Percentiles rank a stretch among this genome's conserved stretches.
Evolutionary conservation across 2,113 vertebrate species (phyloP).

Genomic region (Andinoacara biseriatus): DNA sequence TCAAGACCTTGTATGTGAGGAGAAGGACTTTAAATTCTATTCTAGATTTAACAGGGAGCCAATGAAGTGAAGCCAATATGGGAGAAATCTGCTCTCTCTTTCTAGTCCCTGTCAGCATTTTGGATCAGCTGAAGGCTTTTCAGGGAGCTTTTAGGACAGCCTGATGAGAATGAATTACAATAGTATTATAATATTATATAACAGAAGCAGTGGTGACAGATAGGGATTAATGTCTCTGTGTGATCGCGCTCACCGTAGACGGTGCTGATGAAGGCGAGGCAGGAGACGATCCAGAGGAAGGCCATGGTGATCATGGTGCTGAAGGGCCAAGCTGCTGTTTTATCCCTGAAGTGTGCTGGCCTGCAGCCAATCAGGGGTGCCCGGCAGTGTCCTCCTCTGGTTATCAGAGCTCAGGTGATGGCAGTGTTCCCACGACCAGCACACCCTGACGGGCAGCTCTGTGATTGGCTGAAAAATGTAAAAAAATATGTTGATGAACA

Average conservation of each 20-base stretch:
- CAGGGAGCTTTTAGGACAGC: too few species aligned
- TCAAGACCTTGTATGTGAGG: too few species aligned
- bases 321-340: constrained; percentile 4
- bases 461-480: constrained; percentile 17
- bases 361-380: constrained; percentile 34
- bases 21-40: too few species aligned
- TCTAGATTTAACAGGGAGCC: too few species aligned
- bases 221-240: too few species aligned
- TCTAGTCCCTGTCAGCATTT: too few species aligned
- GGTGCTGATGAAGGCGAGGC: constrained; percentile 71
- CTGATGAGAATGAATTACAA: too few species aligned
- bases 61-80: too few species aligned
- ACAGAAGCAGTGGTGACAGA: too few species aligned
- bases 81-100: too few species aligned
- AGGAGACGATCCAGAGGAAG: constrained; percentile 79
- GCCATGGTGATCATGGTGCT: constrained; percentile 64
- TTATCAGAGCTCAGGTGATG: constrained; percentile 46
- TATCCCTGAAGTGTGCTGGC: neutral
- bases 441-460: neutral
- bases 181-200: too few species aligned
- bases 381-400: constrained; percentile 20
- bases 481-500: neutral
- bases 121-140: too few species aligned
- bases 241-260: constrained; percentile 66
- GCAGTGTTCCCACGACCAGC: constrained; percentile 17